A percentile compares a stretch with the other conserved stretches of the same genome.
Evolutionary conservation across 2,797 vertebrate species (phyloP).

Genomic region (Mionectes olivaceus): DNA sequence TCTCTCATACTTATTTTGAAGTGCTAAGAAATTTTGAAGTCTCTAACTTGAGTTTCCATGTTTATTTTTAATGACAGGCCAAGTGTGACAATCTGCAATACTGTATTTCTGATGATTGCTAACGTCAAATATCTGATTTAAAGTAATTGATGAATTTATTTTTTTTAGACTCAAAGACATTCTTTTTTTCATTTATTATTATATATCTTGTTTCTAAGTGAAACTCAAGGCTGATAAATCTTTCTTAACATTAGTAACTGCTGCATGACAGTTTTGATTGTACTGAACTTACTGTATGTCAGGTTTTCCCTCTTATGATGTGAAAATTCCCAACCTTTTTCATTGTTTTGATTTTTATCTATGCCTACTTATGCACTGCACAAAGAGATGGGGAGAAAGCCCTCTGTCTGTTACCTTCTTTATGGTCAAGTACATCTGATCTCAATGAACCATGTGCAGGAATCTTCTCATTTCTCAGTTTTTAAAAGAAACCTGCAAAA

Average conservation of each 20-base stretch:
- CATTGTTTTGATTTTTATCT: not conserved
- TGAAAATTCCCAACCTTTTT: accelerated
- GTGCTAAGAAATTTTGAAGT: not conserved
- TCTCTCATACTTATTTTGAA: not conserved
- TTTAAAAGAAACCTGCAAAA: not conserved
- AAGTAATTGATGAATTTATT: not conserved
- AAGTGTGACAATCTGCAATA: not conserved
- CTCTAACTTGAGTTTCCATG: not conserved
- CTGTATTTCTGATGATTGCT: not conserved
- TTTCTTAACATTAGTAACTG: not conserved
- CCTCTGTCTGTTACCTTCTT: not conserved
- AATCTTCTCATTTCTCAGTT: not conserved
- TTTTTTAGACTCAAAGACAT: not conserved
- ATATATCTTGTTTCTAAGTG: not conserved
- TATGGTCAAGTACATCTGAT: not conserved
- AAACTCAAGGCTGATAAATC: not conserved
- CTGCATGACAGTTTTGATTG: not conserved
- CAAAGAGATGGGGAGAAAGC: not conserved
- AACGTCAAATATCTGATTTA: not conserved
- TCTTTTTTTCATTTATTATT: not conserved
- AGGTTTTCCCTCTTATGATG: not conserved
- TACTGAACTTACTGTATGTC: not conserved
- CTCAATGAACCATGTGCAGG: not conserved
- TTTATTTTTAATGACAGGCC: not conserved
- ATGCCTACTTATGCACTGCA: not conserved